Evolutionary conservation across 2,113 vertebrate genomes (phyloP).

Genomic region (Aplodontia rufa): DNA sequence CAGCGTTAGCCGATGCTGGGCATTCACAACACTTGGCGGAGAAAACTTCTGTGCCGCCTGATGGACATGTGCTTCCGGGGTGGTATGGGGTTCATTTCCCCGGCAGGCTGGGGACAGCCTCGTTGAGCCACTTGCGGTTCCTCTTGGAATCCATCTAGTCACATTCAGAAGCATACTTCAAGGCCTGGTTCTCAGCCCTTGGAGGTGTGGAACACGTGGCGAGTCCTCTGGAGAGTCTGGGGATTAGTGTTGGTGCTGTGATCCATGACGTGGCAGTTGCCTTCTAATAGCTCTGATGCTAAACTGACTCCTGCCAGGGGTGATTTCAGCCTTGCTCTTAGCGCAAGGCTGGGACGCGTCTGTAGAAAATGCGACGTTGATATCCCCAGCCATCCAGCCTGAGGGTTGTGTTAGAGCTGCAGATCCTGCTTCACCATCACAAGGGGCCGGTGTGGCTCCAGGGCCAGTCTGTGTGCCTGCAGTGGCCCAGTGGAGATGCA

Average conservation of each 20-base stretch:
- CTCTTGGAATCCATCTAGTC: conserved; percentile 60
- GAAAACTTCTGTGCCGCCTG: conserved; percentile 42
- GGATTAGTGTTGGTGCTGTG: conserved; percentile 4
- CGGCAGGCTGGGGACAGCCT: background rate
- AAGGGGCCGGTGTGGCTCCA: background rate
- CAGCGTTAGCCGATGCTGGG: background rate
- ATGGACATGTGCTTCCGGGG: conserved; percentile 34
- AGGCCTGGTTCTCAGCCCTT: conserved; percentile 60
- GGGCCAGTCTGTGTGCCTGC: background rate
- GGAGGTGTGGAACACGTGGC: conserved; percentile 52
- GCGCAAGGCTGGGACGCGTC: background rate
- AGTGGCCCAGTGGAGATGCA: too few species aligned
- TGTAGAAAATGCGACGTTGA: too few species aligned
- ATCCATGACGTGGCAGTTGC: too few species aligned
- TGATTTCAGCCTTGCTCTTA: conserved; percentile 62
- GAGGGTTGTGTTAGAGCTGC: too few species aligned
- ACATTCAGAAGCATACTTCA: conserved; percentile 53
- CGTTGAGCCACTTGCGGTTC: conserved; percentile 46
- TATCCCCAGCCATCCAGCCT: too few species aligned
- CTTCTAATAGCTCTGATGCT: conserved; percentile 63
- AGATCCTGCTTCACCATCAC: background rate
- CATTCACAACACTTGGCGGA: background rate
- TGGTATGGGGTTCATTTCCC: conserved; percentile 45
- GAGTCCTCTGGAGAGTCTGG: conserved; percentile 58
- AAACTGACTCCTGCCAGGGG: conserved; percentile 48